Percentiles rank a stretch among this genome's conserved stretches.
Evolutionary conservation across 2,888 invertebrate species (phyloP).

Genomic region (Sesia apiformis): DNA sequence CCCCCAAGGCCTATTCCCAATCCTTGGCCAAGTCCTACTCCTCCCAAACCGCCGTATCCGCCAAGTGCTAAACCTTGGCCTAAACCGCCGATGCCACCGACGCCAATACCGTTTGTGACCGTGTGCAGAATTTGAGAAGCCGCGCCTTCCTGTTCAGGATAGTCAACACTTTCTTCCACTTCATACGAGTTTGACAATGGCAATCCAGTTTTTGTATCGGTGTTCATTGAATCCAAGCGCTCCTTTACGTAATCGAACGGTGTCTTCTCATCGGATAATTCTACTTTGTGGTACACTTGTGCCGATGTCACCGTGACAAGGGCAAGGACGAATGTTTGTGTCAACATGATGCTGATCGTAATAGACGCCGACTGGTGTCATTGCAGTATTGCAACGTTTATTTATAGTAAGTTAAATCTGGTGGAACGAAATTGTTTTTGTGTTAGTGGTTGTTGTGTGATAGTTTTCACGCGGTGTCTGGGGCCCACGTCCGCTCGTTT

Average conservation of each 20-base stretch:
- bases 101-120: constrained; percentile 39
- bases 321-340: constrained; percentile 35
- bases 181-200: constrained; percentile 69
- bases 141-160: constrained; percentile 66
- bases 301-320: constrained; percentile 34
- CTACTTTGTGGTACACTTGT: constrained; percentile 35
- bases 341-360: constrained; percentile 42
- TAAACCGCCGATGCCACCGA: constrained; percentile 27
- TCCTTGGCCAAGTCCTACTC: constrained; percentile 27
- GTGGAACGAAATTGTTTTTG: constrained; percentile 60
- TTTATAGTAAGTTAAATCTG: constrained; percentile 63
- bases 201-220: constrained; percentile 43
- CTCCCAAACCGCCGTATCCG: constrained; percentile 9
- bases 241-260: constrained; percentile 64
- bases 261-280: constrained; percentile 52
- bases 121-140: constrained; percentile 54
- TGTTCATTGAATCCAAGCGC: constrained; percentile 43
- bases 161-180: constrained; percentile 75
- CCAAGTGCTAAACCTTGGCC: constrained; percentile 6
- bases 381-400: constrained; percentile 54
- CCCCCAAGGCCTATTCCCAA: constrained; percentile 26
- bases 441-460: constrained; percentile 31
- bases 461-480: constrained; percentile 52
- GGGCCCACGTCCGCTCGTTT: constrained; percentile 53
- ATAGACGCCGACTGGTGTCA: constrained; percentile 53